Conservation (phyloP, 2,888 invertebrate genomes). For the Autographa pulchrina region DNA sequence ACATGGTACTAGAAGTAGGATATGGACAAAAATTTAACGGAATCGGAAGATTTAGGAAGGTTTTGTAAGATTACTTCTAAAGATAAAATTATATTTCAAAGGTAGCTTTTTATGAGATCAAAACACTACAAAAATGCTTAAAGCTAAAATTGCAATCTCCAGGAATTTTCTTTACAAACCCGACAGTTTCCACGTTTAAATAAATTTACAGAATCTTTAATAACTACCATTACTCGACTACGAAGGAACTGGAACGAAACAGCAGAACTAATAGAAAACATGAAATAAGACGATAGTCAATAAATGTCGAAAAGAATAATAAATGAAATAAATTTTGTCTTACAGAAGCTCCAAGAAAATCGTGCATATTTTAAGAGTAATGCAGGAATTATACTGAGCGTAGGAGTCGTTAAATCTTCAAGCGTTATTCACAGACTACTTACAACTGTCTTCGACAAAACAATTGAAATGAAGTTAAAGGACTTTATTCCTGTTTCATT, state of each 20-base stretch:
- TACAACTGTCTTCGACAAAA: not conserved
- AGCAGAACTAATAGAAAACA: slow-evolving; percentile 14
- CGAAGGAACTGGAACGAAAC: slow-evolving; percentile 6
- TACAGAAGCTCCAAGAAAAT: not conserved
- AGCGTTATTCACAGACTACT: slow-evolving; percentile 2
- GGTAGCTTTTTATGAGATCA: no score
- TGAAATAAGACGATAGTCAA: not conserved
- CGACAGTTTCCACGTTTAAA: not conserved
- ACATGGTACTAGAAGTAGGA: not conserved
- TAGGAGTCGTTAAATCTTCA: not conserved
- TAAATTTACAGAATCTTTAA: not conserved
- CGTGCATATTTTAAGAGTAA: slow-evolving; percentile 2
- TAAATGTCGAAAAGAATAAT: not conserved
- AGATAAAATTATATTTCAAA: no score
- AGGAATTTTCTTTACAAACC: not conserved
- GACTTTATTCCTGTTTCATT: not conserved
- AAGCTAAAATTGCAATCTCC: slow-evolving; percentile 6
- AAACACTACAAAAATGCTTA: not conserved
- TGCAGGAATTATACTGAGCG: not conserved
- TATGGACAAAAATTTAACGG: no score
- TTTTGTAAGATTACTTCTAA: no score
- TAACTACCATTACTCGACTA: not conserved
- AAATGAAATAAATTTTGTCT: not conserved
- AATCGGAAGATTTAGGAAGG: no score
- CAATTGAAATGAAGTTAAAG: not conserved